Percentiles rank a stretch among this genome's conserved stretches.
These are phyloP conservation scores for Podocnemis expansa DNA, from an alignment of 2,113 vertebrate genomes.

Conservation along the genomic window DNA sequence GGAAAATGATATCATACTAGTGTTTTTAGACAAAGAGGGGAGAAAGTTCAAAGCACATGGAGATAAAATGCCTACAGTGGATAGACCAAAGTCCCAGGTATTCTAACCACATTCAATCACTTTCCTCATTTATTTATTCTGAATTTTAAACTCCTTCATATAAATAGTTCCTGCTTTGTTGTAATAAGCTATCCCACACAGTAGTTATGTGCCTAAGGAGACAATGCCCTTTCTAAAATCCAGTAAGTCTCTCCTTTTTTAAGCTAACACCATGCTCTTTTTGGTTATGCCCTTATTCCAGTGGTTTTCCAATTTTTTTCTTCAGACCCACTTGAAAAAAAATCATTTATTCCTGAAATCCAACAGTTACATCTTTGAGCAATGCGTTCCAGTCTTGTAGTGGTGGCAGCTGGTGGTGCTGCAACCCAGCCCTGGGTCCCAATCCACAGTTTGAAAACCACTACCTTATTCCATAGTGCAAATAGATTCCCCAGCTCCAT, in stretches of 20 bases:
- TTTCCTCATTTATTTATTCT: not conserved
- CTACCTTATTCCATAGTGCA: not conserved
- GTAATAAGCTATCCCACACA: not conserved
- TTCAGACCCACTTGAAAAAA: too few relatives aligned
- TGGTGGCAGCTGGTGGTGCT: too few relatives aligned
- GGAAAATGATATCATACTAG: not conserved
- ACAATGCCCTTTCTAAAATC: not conserved
- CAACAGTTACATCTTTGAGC: too few relatives aligned
- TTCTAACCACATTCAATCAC: not conserved
- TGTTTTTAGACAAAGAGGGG: not conserved
- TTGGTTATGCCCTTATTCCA: fast-evolving
- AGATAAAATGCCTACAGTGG: not conserved
- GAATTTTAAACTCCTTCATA: not conserved
- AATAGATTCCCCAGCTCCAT: not conserved
- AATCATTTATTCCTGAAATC: too few relatives aligned
- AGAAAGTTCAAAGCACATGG: not conserved
- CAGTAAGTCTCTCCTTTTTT: not conserved
- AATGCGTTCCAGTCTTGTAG: too few relatives aligned
- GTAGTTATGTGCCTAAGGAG: not conserved
- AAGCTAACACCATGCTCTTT: fast-evolving
- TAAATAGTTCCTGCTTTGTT: not conserved
- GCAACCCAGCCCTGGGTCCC: too few relatives aligned
- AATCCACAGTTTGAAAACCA: too few relatives aligned
- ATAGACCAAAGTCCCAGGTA: not conserved
- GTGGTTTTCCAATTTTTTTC: too few relatives aligned